phyloP scores from a whole-genome alignment of 2,113 vertebrate species.

The Pleuronectes platessa region DNA sequence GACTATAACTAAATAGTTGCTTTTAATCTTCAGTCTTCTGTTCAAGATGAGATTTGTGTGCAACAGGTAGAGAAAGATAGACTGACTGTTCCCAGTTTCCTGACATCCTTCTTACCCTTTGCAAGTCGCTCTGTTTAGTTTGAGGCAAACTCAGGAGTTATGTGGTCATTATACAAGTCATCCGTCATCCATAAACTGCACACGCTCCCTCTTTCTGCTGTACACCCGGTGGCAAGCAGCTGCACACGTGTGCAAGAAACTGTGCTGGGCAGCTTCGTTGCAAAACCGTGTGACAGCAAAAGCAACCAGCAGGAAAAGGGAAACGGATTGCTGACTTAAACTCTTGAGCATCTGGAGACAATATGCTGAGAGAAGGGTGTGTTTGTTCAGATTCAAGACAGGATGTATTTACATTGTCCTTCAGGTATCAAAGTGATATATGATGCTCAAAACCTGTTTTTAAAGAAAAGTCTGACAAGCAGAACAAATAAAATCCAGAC shows the following conservation, averaged over 20 bases:
- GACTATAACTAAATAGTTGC: too few species aligned
- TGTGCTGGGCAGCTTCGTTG: constrained; percentile 6
- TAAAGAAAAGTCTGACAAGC: neutral
- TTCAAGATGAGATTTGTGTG: neutral
- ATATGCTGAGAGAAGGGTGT: neutral
- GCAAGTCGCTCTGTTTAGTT: constrained; percentile 15
- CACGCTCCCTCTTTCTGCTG: constrained; percentile 12
- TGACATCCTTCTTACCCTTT: constrained; percentile 8
- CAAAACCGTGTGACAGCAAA: constrained; percentile 47
- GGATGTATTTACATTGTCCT: too few species aligned
- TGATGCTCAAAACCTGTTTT: neutral
- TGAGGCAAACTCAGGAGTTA: neutral
- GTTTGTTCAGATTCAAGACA: constrained; percentile 8
- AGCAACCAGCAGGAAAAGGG: constrained; percentile 1
- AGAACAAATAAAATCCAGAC: neutral
- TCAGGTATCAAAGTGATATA: neutral
- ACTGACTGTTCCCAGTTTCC: neutral
- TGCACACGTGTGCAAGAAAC: constrained; percentile 40
- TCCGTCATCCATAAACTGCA: constrained; percentile 37
- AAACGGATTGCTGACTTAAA: constrained; percentile 22
- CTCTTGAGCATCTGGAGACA: neutral
- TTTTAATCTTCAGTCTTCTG: too few species aligned
- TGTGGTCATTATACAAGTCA: constrained; percentile 4
- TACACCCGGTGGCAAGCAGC: neutral
- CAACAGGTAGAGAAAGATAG: neutral